Base-by-base conservation (phyloP, 2,888 invertebrate genomes). In the Synanthedon tipuliformis region DNA sequence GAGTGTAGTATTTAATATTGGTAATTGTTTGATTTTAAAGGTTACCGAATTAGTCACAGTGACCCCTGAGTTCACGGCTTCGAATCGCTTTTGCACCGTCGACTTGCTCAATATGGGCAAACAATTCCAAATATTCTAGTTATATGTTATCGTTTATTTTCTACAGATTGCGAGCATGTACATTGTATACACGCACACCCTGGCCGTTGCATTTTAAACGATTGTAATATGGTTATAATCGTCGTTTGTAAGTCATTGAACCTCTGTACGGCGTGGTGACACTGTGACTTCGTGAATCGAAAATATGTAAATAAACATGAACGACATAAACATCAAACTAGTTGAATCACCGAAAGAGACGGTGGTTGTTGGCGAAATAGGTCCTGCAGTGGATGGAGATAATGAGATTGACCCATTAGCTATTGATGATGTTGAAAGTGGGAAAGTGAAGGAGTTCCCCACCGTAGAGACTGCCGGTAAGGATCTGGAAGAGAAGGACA, bases 241-340 rank as follows among this genome's bases (percentile, higher is more conserved):
- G 69, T 75, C 71, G 71, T 73, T 72, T 71, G 65, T 63, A 66
- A 78, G 81, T 81, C 82, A 76, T 68, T 78, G 78, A 81, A 81
- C 78, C 70, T 75, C 62, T 60, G 64, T 71, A 73, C 81, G 75
- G 81, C 78, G 73, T 83, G 78, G 76, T 80, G 78, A 80, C 75
- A 70, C 75, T 77, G 81, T 80, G 80, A 74, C 71, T 77, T 64
- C 72, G 73, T 71, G 75, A 73, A 67, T 78, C 75, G 76, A 72
- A 86, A 87, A 79, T 83, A 87, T 87, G 86, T 86, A 84, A 85
- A 85, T 86, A 86, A 87, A 84, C 84, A 87, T 87, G 86, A 86
- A 86, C 77, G 85, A 85, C 83, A 79, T 79, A 79, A 81, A 75
- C 68, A 75, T 81, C 66, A 85, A 85, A 78, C 75, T 76, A 78